phyloP scores from a whole-genome alignment of 2,797 vertebrate genomes.

The Erithacus rubecula region DNA sequence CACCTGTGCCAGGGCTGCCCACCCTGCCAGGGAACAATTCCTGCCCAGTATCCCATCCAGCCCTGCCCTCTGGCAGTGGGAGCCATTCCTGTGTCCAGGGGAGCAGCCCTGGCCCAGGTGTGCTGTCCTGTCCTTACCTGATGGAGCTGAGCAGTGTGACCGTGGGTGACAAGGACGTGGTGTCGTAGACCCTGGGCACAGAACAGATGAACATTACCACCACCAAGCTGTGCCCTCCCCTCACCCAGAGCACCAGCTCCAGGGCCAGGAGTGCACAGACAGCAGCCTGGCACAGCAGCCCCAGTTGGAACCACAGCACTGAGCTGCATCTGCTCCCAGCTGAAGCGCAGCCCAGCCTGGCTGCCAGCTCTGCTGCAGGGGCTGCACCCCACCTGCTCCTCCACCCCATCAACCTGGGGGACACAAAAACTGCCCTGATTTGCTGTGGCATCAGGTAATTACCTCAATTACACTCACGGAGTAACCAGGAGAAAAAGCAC shows the following conservation, averaged over 20 bases:
- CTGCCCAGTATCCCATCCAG: accelerated
- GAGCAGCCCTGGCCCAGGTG: background rate
- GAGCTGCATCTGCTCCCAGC: background rate
- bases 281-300: too few species aligned
- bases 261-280: too few species aligned
- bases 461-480: background rate
- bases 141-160: constrained; percentile 69
- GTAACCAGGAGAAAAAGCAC: background rate
- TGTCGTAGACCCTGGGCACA: constrained; percentile 84
- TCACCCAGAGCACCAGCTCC: background rate
- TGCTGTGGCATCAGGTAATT: background rate
- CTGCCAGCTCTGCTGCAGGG: background rate
- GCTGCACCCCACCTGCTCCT: background rate
- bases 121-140: constrained; percentile 66
- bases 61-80: background rate
- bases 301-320: too few species aligned
- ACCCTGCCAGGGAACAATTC: accelerated
- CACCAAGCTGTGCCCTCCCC: accelerated
- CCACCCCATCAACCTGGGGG: too few species aligned
- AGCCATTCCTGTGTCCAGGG: background rate
- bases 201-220: background rate
- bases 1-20: too few species aligned
- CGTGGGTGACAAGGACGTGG: constrained; percentile 63
- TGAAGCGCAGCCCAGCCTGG: background rate
- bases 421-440: background rate